Percentiles rank a stretch among this genome's conserved stretches.
phyloP scores from a whole-genome alignment of 2,113 vertebrate genomes.

The Muscicapa adusta region DNA sequence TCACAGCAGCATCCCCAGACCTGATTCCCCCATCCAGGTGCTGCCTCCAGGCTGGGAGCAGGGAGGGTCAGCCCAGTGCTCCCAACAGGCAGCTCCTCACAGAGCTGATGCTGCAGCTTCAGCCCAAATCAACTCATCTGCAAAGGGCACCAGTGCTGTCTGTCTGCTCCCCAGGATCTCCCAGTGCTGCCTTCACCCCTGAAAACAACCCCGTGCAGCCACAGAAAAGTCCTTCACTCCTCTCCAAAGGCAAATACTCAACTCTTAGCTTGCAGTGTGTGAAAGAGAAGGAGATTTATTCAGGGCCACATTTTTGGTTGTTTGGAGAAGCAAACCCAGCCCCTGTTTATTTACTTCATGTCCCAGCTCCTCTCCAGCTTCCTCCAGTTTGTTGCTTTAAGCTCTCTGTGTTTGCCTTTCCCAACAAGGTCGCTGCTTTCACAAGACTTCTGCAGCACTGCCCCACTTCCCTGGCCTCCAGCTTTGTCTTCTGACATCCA shows the following conservation, averaged over 20 bases:
- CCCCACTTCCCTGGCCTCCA: not conserved
- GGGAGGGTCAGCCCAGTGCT: not conserved
- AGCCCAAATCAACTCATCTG: rapidly evolving
- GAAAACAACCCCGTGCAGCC: not conserved
- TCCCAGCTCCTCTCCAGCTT: not conserved
- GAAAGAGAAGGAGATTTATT: not conserved
- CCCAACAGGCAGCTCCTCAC: not conserved
- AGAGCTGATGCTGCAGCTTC: not conserved
- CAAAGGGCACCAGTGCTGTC: not conserved
- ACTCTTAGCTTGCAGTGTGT: not conserved
- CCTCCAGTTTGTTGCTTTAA: conserved; percentile 32
- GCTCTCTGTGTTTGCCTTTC: not conserved
- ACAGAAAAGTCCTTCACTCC: not conserved
- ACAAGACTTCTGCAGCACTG: conserved; percentile 20
- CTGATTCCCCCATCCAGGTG: not conserved
- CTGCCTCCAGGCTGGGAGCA: no score
- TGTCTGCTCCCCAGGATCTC: not conserved
- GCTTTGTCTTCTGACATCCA: not conserved
- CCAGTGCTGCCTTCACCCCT: not conserved
- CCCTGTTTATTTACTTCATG: not conserved
- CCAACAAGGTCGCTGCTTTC: conserved; percentile 56
- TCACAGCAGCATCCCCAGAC: rapidly evolving
- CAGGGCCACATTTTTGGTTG: not conserved
- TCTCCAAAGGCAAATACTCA: not conserved
- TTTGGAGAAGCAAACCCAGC: not conserved